A percentile compares a stretch with the other conserved stretches of the same genome.
These are phyloP conservation scores for Pteria penguin DNA, from an alignment of 2,888 invertebrate species.

Conservation along the genomic window DNA sequence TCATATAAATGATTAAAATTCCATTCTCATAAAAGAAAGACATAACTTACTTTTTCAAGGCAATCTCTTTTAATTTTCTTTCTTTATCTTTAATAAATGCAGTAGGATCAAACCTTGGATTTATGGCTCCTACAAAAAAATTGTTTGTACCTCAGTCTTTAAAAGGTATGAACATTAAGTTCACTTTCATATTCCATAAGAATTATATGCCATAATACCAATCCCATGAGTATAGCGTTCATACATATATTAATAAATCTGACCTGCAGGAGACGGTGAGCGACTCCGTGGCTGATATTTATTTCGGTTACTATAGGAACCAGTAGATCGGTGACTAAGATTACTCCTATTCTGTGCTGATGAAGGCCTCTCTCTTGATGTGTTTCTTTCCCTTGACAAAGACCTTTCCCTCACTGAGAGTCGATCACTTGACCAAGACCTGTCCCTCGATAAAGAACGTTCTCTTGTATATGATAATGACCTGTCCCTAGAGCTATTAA, in stretches of 20 bases:
- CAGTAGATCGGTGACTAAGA: constrained; percentile 57
- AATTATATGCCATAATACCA: background rate
- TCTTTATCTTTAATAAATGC: constrained; percentile 77
- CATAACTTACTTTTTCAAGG: constrained; percentile 66
- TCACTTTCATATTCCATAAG: background rate
- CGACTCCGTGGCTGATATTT: constrained; percentile 56
- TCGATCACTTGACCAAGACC: constrained; percentile 52
- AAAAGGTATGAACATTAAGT: background rate
- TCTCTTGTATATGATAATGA: constrained; percentile 62
- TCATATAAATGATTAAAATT: background rate
- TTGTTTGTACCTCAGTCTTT: no score
- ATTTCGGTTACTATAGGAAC: constrained; percentile 52
- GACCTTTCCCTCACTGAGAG: constrained; percentile 55
- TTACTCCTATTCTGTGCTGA: constrained; percentile 59
- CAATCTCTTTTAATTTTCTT: constrained; percentile 69
- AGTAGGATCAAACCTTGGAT: constrained; percentile 78
- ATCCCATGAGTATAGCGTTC: background rate
- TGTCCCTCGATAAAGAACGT: constrained; percentile 57
- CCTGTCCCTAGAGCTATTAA: constrained; percentile 54
- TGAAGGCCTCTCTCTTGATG: constrained; percentile 49
- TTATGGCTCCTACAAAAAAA: constrained; percentile 60
- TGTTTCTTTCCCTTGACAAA: constrained; percentile 61
- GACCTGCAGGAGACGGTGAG: constrained; percentile 69
- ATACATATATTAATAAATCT: background rate
- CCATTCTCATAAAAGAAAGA: background rate